Conservation (phyloP, 1,140 invertebrate genomes). For the Drosophila arizonae region DNA sequence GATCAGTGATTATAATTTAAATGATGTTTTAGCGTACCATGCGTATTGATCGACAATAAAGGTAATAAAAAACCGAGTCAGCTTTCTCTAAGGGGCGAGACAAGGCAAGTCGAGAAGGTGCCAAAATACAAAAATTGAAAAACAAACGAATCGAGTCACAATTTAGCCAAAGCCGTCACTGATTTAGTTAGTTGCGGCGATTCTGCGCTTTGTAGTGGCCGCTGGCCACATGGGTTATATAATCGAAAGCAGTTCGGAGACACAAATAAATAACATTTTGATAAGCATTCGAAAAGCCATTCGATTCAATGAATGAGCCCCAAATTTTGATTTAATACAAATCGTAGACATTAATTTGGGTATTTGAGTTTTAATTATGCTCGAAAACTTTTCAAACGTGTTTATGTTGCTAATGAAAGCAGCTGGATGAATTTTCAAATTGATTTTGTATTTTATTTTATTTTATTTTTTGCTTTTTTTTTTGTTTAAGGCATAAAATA, state of each 20-base stretch:
- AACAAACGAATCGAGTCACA: constrained; percentile 28
- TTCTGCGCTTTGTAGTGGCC: constrained; percentile 24
- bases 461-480: neutral
- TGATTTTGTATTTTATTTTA: neutral
- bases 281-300: constrained; percentile 5
- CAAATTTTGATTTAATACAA: constrained; percentile 26
- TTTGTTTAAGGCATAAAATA: neutral
- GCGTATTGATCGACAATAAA: constrained; percentile 29
- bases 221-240: constrained; percentile 23
- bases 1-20: constrained; percentile 63
- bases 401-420: constrained; percentile 23
- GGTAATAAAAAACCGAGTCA: constrained; percentile 46
- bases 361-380: constrained; percentile 5
- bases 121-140: constrained; percentile 53
- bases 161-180: constrained; percentile 22
- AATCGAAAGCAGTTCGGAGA: constrained; percentile 23
- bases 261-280: constrained; percentile 17
- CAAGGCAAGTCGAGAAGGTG: constrained; percentile 60
- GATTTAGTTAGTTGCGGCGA: constrained; percentile 28
- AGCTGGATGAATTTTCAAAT: neutral
- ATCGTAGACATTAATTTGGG: constrained; percentile 15
- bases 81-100: constrained; percentile 10
- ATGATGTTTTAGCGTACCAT: constrained; percentile 67
- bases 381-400: too few species aligned
- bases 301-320: constrained; percentile 26